phyloP scores from a whole-genome alignment of 2,113 vertebrate species.

The Charadrius vociferus region DNA sequence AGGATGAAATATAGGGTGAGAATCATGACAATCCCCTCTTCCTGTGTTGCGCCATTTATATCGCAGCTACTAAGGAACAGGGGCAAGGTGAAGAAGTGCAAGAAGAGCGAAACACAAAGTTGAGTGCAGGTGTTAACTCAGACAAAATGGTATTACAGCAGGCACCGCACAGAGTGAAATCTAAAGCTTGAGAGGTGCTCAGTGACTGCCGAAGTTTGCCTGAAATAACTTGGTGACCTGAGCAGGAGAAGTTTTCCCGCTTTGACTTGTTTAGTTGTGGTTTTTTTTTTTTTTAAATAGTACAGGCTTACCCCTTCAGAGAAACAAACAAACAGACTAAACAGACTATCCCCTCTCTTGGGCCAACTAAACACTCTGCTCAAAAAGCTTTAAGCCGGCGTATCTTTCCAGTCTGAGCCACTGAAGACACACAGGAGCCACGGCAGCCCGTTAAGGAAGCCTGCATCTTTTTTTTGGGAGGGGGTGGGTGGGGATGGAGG shows the following conservation, averaged over 20 bases:
- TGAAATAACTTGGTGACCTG: background rate
- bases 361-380: background rate
- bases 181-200: background rate
- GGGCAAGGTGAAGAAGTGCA: background rate
- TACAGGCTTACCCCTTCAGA: background rate
- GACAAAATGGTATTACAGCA: accelerated
- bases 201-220: background rate
- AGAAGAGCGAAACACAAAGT: background rate
- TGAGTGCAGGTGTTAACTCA: accelerated
- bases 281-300: background rate
- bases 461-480: too few relatives aligned
- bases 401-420: background rate
- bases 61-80: background rate
- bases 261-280: background rate
- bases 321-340: background rate
- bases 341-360: accelerated
- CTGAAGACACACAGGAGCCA: background rate
- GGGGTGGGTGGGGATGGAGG: too few relatives aligned
- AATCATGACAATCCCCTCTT: background rate
- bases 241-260: background rate
- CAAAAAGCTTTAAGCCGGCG: background rate
- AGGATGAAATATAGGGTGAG: background rate
- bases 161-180: too few relatives aligned
- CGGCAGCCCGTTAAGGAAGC: background rate
- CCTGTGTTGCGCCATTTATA: background rate